Evolutionary conservation across 2,888 invertebrate species (phyloP), one percentile per base, ranked within the genome.

Genomic region (Eugnorisma glareosa): DNA sequence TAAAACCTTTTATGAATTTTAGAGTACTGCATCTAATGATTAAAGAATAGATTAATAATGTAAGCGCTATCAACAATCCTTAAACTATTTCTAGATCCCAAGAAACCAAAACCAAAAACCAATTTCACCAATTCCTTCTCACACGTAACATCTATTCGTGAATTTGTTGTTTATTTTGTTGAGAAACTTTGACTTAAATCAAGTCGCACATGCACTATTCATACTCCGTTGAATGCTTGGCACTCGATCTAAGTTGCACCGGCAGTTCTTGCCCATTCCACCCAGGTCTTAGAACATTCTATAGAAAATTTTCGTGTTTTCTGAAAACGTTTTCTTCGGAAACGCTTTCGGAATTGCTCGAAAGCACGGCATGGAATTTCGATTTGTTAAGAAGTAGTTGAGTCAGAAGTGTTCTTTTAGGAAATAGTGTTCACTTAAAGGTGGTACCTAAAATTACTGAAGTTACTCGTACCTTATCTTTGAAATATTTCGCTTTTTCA

Each of bases 191-290:
- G 67, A 85, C 48, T 81, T 81, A 71, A 82, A 84, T 82, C 61
- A 75, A 84, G 85, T 84, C 31, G 54, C 37, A 64, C 78, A 83
- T 83, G 59, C 73, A 73, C 79, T 83, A 86, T 83, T 83, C 79
- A 86, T 78, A 68, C 48, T 68, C 31, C 48, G 54, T 57, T 83
- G 79, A 86, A 86, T 73, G 83, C 67, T 71, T 79, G 76, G 86
- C 79, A 86, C 79, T 83, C 86, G 54, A 83, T 83, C 83, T 86
- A 83, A 83, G 68, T 83, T 83, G 57, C 51, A 37, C 64, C 54
- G 67, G 31, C 18, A 83, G 57, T 66, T 74, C 63, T 43, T 45
- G 51, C 68, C 57, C 57, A 69, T 78, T 83, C 63, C 79, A 28
- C 59, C 40, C 28, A 37, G 28, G 18, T 69, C 59, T 73, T 68